A percentile compares a stretch with the other conserved stretches of the same genome.
Evolutionary conservation across 1,140 invertebrate species (phyloP).

Genomic region (Saccostrea echinata): DNA sequence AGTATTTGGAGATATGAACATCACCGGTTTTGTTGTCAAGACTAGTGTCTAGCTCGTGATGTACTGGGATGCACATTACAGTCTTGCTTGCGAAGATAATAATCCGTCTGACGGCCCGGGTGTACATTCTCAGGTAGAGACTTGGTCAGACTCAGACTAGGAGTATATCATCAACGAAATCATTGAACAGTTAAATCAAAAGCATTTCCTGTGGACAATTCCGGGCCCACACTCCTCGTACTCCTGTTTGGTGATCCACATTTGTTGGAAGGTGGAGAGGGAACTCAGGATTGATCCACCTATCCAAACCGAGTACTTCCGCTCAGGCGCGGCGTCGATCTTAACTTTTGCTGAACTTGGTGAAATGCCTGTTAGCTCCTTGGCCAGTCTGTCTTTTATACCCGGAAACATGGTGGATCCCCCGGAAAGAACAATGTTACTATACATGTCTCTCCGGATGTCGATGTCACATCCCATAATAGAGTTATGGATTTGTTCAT

Average conservation of each 20-base stretch:
- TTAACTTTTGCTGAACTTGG: slow-evolving; percentile 89
- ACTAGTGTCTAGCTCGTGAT: too few relatives aligned
- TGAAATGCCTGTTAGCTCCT: slow-evolving; percentile 88
- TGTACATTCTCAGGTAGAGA: too few relatives aligned
- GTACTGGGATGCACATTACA: too few relatives aligned
- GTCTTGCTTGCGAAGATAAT: too few relatives aligned
- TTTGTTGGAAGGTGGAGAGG: slow-evolving; percentile 84
- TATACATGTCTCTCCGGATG: slow-evolving; percentile 92
- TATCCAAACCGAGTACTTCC: slow-evolving; percentile 69
- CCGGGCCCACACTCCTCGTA: slow-evolving; percentile 93
- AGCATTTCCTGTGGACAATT: slow-evolving; percentile 96
- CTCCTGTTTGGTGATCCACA: slow-evolving; percentile 85
- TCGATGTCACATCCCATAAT: slow-evolving; percentile 86
- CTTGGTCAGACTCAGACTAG: too few relatives aligned
- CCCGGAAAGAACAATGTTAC: slow-evolving; percentile 85
- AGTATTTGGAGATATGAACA: too few relatives aligned
- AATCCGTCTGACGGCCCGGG: too few relatives aligned
- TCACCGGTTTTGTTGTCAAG: too few relatives aligned
- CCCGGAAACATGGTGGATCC: slow-evolving; percentile 82
- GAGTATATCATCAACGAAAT: background rate
- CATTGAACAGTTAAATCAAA: slow-evolving; percentile 81
- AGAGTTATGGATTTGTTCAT: slow-evolving; percentile 90
- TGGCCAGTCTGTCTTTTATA: slow-evolving; percentile 79
- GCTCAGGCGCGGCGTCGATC: slow-evolving; percentile 84
- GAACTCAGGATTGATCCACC: slow-evolving; percentile 84